Evolutionary conservation across 2,113 vertebrate genomes (phyloP).

Genomic region (Parus major): DNA sequence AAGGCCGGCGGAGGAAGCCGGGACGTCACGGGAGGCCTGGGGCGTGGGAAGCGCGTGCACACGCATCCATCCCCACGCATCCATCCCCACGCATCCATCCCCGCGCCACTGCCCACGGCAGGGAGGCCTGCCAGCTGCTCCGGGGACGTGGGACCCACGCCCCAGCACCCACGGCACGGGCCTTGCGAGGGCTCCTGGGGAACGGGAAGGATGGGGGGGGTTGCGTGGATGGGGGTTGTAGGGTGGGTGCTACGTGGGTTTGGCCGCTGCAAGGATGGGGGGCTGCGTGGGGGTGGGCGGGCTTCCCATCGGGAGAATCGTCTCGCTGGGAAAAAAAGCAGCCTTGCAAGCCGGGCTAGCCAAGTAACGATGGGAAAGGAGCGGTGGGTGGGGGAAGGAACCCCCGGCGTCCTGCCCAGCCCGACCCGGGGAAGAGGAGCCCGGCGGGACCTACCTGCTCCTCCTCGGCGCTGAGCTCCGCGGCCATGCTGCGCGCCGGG

Average conservation of each 20-base stretch:
- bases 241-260: background rate
- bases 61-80: conserved; percentile 25
- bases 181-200: background rate
- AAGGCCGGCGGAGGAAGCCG: conserved; percentile 45
- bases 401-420: background rate
- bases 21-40: conserved; percentile 52
- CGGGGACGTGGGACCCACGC: background rate
- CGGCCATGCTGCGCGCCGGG: conserved; percentile 60
- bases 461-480: conserved; percentile 77
- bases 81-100: background rate
- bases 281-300: too few species aligned
- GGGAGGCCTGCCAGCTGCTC: background rate
- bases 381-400: background rate
- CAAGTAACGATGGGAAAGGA: background rate
- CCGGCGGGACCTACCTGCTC: conserved; percentile 71
- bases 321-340: background rate
- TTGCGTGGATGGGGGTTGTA: background rate
- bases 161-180: background rate
- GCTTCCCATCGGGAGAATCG: background rate
- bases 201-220: background rate
- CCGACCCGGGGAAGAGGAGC: background rate
- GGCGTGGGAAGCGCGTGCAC: conserved; percentile 55
- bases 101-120: background rate
- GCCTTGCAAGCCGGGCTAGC: background rate
- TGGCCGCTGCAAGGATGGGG: background rate